A percentile compares a stretch with the other conserved stretches of the same genome.
These are phyloP conservation scores for Megalurothrips usitatus DNA, from an alignment of 2,888 invertebrate species.

Conservation along the genomic window DNA sequence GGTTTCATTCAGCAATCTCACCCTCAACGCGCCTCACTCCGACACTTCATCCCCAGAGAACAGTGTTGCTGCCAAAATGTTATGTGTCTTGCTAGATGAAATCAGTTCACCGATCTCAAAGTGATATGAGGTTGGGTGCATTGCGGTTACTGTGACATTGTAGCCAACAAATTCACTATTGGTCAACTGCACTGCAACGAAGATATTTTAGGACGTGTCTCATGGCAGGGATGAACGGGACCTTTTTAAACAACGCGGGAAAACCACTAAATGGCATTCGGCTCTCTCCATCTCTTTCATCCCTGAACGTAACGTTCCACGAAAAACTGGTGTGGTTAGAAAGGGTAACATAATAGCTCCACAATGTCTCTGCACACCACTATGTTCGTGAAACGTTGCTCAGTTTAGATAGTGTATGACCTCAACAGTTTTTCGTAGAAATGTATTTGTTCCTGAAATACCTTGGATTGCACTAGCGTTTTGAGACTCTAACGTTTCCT, in stretches of 20 bases:
- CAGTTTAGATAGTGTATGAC: neutral
- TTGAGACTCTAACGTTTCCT: neutral
- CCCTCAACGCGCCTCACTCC: constrained; percentile 18
- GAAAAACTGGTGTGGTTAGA: constrained; percentile 9
- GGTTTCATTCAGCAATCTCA: neutral
- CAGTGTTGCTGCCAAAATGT: constrained; percentile 18
- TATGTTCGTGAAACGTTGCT: neutral
- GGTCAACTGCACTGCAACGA: neutral
- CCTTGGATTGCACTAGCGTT: constrained; percentile 22
- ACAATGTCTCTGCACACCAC: neutral
- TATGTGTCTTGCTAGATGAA: neutral
- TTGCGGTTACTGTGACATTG: neutral
- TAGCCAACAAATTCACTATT: neutral
- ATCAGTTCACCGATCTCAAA: neutral
- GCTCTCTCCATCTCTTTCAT: constrained; percentile 2
- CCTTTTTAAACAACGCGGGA: neutral
- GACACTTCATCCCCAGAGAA: constrained; percentile 19
- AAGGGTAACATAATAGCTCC: neutral
- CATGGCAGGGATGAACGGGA: constrained; percentile 21
- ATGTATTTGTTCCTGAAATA: constrained; percentile 6
- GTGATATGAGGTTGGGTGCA: neutral
- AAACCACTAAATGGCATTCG: neutral
- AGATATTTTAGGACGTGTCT: constrained; percentile 23
- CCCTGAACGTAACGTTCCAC: constrained; percentile 8
- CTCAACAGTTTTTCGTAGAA: constrained; percentile 25